Percentiles rank a stretch among this genome's conserved stretches.
Evolutionary conservation across 2,888 invertebrate genomes (phyloP).

Genomic region (Blastobasis lacticolella): DNA sequence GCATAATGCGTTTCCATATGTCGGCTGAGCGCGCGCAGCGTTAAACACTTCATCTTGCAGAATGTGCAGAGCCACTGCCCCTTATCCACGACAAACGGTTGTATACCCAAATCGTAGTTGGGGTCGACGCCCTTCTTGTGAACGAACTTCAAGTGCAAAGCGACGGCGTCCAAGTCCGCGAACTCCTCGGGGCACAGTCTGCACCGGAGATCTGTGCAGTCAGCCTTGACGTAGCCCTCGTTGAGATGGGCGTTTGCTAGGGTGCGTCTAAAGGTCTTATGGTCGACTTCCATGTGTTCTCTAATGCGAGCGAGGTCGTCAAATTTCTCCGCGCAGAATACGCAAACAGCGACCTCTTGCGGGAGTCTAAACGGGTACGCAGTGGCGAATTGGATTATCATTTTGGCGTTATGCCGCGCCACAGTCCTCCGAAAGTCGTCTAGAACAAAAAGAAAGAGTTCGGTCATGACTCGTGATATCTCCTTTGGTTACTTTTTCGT

Average conservation of each 20-base stretch:
- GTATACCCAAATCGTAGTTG: conserved; percentile 17
- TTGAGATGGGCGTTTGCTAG: conserved; percentile 16
- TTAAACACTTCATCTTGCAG: conserved; percentile 22
- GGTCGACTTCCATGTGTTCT: conserved; percentile 27
- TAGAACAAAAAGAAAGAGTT: conserved; percentile 38
- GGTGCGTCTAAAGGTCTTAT: conserved; percentile 15
- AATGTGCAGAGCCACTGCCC: conserved; percentile 21
- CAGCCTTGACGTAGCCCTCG: conserved; percentile 23
- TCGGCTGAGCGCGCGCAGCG: conserved; percentile 25
- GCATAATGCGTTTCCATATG: conserved; percentile 31
- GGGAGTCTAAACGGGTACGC: conserved; percentile 37
- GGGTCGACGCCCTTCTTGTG: conserved; percentile 15
- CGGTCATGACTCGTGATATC: conserved; percentile 15
- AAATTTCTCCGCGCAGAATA: conserved; percentile 29
- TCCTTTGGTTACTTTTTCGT: neutral
- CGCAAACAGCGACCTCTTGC: conserved; percentile 23
- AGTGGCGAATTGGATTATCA: conserved; percentile 29
- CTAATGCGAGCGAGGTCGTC: conserved; percentile 26
- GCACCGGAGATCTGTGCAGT: conserved; percentile 28
- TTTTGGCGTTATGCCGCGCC: conserved; percentile 29
- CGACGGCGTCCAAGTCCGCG: conserved; percentile 17
- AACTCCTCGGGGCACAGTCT: conserved; percentile 19
- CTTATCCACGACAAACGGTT: conserved; percentile 24
- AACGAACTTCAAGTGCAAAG: conserved; percentile 19
- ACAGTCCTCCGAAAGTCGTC: conserved; percentile 25